phyloP scores from a whole-genome alignment of 2,113 vertebrate species.

The Myiagra hebetior region DNA sequence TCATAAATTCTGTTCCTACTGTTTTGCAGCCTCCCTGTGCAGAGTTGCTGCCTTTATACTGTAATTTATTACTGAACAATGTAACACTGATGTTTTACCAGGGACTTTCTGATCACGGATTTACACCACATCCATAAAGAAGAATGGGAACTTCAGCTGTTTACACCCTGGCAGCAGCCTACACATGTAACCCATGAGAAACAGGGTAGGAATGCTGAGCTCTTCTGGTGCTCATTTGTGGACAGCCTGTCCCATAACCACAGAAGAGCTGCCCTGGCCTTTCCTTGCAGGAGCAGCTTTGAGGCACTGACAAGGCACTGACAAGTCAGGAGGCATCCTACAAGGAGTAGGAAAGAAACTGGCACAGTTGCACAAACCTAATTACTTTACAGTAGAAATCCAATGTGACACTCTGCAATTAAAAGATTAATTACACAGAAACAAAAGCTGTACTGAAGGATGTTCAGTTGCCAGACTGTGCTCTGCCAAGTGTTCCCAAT shows the following conservation, averaged over 20 bases:
- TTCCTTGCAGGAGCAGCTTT: not conserved
- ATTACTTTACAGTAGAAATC: not conserved
- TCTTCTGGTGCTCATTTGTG: not conserved
- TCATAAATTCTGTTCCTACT: not conserved
- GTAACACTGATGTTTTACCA: not conserved
- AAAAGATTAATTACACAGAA: not conserved
- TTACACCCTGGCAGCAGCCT: not conserved
- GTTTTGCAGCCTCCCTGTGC: not conserved
- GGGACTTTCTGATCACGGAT: not conserved
- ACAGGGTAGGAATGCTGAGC: not conserved
- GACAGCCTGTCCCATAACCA: accelerated
- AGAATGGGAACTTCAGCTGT: not conserved
- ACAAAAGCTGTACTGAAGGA: not conserved
- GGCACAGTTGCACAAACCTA: not conserved
- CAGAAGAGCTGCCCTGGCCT: not conserved
- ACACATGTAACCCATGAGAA: not conserved
- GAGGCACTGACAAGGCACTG: not conserved
- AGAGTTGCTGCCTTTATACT: not conserved
- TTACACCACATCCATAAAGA: not conserved
- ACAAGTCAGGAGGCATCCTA: not conserved
- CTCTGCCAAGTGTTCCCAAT: not conserved
- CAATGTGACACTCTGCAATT: not conserved
- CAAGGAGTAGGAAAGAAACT: not conserved
- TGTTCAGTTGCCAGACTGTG: not conserved
- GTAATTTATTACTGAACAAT: not conserved